These are phyloP conservation scores for Hermaeophaga mercurialis DNA, from an alignment of 2,888 invertebrate species.

Conservation along the genomic window DNA sequence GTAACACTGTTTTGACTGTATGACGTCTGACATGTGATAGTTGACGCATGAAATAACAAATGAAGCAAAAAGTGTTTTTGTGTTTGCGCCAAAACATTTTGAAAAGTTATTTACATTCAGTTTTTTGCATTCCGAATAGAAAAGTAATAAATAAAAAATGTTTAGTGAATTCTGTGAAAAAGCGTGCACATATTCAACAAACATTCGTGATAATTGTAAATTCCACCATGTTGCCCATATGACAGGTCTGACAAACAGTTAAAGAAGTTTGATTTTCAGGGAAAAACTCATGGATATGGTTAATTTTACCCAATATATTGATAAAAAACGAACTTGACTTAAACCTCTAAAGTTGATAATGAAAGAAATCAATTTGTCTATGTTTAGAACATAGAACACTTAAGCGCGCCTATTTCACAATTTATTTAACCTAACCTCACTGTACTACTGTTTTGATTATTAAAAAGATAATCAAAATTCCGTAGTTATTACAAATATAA, in stretches of 20 bases:
- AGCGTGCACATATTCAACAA: not conserved
- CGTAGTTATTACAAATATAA: not conserved
- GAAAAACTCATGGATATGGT: not conserved
- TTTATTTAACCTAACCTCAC: constrained; percentile 24
- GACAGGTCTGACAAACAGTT: constrained; percentile 10
- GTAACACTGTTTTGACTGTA: too few species aligned
- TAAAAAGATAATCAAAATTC: constrained; percentile 8
- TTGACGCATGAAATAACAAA: not conserved
- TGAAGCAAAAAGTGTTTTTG: not conserved
- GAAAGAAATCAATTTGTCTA: not conserved
- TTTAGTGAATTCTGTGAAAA: not conserved
- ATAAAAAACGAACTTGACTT: not conserved
- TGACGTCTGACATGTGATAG: not conserved
- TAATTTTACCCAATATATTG: not conserved
- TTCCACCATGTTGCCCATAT: constrained; percentile 19
- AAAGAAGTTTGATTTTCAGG: not conserved
- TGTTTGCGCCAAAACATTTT: constrained; percentile 5
- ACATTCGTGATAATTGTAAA: not conserved
- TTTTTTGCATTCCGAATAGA: constrained; percentile 2
- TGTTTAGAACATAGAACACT: not conserved
- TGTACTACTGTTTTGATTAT: constrained; percentile 20
- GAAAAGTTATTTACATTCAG: constrained; percentile 10
- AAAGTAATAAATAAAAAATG: constrained; percentile 2
- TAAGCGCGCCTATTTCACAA: constrained; percentile 24
- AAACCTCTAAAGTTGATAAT: not conserved